Evolutionary conservation across 2,113 vertebrate species (phyloP).

Genomic region (Heterotis niloticus): DNA sequence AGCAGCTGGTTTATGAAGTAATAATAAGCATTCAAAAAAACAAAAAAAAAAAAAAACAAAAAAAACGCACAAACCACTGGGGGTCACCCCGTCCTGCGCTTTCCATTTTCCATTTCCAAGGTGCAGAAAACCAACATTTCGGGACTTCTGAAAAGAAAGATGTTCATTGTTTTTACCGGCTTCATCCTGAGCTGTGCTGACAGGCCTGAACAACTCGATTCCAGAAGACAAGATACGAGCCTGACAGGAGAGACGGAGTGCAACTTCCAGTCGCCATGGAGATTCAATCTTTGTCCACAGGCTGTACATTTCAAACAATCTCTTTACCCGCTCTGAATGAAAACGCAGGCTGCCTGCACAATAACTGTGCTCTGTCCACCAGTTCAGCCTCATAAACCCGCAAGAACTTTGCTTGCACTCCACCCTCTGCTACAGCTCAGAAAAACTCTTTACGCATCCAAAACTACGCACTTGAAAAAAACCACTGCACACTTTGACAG

Average conservation of each 20-base stretch:
- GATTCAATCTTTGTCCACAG: slow-evolving; percentile 18
- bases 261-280: slow-evolving; percentile 30
- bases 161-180: not conserved
- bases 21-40: not conserved
- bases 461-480: slow-evolving; percentile 3
- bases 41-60: not conserved
- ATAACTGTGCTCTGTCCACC: not conserved
- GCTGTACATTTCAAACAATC: not conserved
- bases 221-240: not conserved
- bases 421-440: not conserved
- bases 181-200: not conserved
- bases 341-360: not conserved
- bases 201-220: not conserved
- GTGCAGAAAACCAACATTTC: not conserved
- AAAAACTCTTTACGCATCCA: not conserved
- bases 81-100: not conserved
- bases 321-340: slow-evolving; percentile 11
- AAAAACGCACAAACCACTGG: not conserved
- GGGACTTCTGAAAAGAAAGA: not conserved
- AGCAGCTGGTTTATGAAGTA: not conserved
- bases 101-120: not conserved
- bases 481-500: slow-evolving; percentile 3
- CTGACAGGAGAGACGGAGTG: slow-evolving; percentile 2
- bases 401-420: not conserved
- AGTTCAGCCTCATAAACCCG: not conserved